Evolutionary conservation across 1,140 invertebrate species (phyloP).

Genomic region (Sweltsa coloradensis): DNA sequence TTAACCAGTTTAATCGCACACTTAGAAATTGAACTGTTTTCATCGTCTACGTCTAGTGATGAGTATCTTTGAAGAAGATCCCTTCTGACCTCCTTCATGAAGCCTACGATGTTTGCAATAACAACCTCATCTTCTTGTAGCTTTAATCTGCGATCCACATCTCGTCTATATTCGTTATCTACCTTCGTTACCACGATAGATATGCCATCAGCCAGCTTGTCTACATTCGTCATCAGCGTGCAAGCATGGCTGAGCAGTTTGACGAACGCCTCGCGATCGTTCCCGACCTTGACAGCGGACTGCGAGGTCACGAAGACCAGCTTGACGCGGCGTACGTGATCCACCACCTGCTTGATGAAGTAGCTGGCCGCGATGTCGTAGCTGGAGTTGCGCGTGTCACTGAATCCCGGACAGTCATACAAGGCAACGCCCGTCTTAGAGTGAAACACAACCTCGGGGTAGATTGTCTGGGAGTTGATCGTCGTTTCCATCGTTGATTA

Average conservation of each 20-base stretch:
- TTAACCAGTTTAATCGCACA: too few species aligned
- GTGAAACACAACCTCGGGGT: constrained; percentile 13
- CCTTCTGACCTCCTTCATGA: too few species aligned
- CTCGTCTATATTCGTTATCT: not conserved
- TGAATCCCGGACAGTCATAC: constrained; percentile 20
- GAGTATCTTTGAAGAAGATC: too few species aligned
- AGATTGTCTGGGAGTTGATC: constrained; percentile 14
- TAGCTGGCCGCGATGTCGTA: constrained; percentile 16
- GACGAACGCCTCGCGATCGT: constrained; percentile 14
- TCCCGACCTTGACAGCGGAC: constrained; percentile 11
- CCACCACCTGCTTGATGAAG: constrained; percentile 16
- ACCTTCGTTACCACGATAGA: constrained; percentile 17
- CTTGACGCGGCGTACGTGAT: constrained; percentile 12
- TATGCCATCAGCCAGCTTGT: constrained; percentile 11
- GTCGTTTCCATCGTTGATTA: too few species aligned
- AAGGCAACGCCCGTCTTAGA: not conserved
- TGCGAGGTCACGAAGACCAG: constrained; percentile 15
- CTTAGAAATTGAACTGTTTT: too few species aligned
- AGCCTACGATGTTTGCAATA: too few species aligned
- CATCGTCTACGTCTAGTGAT: too few species aligned
- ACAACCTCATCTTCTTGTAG: not conserved
- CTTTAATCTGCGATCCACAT: not conserved
- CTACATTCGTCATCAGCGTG: constrained; percentile 11
- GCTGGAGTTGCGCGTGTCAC: constrained; percentile 14
- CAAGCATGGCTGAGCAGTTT: constrained; percentile 8